Percentiles rank a stretch among this genome's conserved stretches.
Evolutionary conservation across 2,797 vertebrate species (phyloP).

Genomic region (Oreortyx pictus): DNA sequence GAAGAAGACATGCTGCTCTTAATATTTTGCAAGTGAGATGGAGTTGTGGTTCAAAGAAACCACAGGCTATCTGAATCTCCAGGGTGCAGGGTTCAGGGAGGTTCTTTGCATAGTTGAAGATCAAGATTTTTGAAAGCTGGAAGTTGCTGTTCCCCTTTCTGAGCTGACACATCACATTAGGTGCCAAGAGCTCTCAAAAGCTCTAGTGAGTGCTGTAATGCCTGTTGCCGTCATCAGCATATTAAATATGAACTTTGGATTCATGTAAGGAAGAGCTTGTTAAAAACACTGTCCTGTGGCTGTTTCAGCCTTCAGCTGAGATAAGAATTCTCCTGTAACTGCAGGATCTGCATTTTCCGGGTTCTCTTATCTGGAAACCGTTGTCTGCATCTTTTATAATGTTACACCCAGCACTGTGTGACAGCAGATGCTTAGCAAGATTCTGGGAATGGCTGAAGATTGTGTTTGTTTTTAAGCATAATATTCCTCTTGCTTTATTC

Average conservation of each 20-base stretch:
- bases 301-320: background rate
- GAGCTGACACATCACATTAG: rapidly evolving
- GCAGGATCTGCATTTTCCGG: background rate
- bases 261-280: rapidly evolving
- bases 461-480: background rate
- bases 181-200: background rate
- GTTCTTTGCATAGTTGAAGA: background rate
- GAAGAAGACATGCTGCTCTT: background rate
- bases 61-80: background rate
- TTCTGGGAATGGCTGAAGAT: background rate
- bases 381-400: background rate
- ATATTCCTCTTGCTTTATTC: background rate
- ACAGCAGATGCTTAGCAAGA: background rate
- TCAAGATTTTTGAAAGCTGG: background rate
- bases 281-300: background rate
- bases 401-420: background rate
- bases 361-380: background rate
- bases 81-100: background rate
- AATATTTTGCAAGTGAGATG: background rate
- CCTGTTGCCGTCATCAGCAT: background rate
- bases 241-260: background rate
- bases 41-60: background rate
- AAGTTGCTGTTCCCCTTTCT: background rate
- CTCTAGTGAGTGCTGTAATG: background rate
- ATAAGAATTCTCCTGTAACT: background rate